A percentile compares a stretch with the other conserved stretches of the same genome.
Conservation (phyloP, 2,888 invertebrate genomes). For the Zeuzera pyrina region DNA sequence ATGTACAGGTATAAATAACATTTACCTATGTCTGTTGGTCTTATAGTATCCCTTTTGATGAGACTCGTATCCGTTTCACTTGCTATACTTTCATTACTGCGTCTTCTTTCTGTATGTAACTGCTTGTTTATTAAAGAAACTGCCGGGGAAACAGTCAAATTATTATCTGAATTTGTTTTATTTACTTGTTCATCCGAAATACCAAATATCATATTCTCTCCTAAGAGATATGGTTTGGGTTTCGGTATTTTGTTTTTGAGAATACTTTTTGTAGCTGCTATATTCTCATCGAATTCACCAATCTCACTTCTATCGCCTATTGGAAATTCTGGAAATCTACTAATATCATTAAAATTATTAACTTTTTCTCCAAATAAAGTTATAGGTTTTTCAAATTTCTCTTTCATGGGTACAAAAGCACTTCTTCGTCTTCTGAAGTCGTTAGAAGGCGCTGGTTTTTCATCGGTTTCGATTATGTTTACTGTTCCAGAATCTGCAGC, state of each 20-base stretch:
- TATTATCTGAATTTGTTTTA: conserved; percentile 19
- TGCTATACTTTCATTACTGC: conserved; percentile 27
- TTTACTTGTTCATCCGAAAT: conserved; percentile 20
- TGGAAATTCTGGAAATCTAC: conserved; percentile 7
- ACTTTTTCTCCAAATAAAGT: conserved; percentile 75
- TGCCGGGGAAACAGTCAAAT: conserved; percentile 30
- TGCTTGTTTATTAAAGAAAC: conserved; percentile 56
- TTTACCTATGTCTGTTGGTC: conserved; percentile 47
- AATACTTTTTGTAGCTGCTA: conserved; percentile 77
- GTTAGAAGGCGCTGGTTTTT: conserved; percentile 88
- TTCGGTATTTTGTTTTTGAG: conserved; percentile 82
- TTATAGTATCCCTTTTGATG: conserved; percentile 23
- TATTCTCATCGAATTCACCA: conserved; percentile 60
- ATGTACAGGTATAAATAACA: no score
- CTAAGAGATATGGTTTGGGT: conserved; percentile 82
- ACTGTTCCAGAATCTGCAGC: conserved; percentile 89
- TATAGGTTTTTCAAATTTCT: conserved; percentile 67
- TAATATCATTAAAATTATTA: conserved; percentile 26
- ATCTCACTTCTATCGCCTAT: conserved; percentile 21
- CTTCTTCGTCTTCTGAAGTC: conserved; percentile 82
- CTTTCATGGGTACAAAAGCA: conserved; percentile 57
- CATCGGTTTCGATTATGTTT: conserved; percentile 90
- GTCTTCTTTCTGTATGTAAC: conserved; percentile 35
- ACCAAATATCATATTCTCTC: conserved; percentile 75
- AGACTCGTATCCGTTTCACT: conserved; percentile 24